Evolutionary conservation across 2,797 vertebrate genomes (phyloP).

Genomic region (Myiothlypis coronata): DNA sequence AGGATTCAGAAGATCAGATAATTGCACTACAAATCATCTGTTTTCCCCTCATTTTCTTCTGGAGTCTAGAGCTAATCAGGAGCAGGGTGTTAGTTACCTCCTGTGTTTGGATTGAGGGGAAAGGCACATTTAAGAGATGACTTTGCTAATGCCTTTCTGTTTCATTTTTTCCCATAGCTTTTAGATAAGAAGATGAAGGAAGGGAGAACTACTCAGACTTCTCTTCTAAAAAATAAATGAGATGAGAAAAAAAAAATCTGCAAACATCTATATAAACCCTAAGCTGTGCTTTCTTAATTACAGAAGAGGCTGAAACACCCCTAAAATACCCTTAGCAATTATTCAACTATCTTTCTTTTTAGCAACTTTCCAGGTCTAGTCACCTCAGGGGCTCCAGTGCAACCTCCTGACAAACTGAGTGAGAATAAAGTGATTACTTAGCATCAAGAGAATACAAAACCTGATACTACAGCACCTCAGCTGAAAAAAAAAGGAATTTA

Average conservation of each 20-base stretch:
- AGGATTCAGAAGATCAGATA: not conserved
- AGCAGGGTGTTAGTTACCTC: not conserved
- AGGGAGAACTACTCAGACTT: not conserved
- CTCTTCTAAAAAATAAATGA: not conserved
- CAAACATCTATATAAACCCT: constrained; percentile 40
- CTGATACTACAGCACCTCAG: not conserved
- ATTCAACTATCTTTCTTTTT: constrained; percentile 29
- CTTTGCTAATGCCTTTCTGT: not conserved
- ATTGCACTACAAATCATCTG: not conserved
- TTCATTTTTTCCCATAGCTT: not conserved
- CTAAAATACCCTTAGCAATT: constrained; percentile 35
- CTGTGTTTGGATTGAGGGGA: not conserved
- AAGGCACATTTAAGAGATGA: not conserved
- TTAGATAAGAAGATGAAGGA: not conserved
- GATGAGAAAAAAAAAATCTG: constrained; percentile 1
- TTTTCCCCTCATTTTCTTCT: not conserved
- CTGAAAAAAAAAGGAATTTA: not conserved
- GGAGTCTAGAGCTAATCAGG: not conserved
- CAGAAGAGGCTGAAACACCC: not conserved
- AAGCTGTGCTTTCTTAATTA: constrained; percentile 49
- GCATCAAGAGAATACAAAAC: constrained; percentile 24
- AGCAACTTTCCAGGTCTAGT: not conserved
- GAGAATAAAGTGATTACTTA: constrained; percentile 45
- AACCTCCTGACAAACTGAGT: constrained; percentile 19
- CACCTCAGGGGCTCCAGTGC: constrained; percentile 13